These are phyloP conservation scores for Arctia plantaginis DNA, from an alignment of 2,888 invertebrate genomes.

Conservation along the genomic window DNA sequence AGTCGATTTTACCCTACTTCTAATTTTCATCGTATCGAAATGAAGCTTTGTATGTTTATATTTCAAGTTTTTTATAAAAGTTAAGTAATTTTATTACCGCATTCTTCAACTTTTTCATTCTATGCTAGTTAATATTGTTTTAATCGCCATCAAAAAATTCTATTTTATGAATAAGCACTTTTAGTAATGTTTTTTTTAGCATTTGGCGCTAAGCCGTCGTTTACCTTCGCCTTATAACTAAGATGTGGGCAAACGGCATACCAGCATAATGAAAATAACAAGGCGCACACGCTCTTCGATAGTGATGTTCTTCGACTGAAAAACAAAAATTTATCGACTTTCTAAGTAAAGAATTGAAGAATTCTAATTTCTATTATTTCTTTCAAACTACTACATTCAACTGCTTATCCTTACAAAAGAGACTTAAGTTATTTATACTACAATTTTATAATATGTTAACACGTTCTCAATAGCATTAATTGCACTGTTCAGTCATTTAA, in stretches of 20 bases:
- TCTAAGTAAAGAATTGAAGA: neutral
- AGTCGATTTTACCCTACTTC: no score
- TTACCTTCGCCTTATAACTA: conserved; percentile 52
- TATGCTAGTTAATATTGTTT: neutral
- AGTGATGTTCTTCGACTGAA: conserved; percentile 36
- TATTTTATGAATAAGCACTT: conserved; percentile 17
- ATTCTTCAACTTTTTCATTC: neutral
- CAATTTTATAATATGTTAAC: no score
- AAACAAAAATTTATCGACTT: neutral
- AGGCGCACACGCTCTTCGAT: conserved; percentile 26
- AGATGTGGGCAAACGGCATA: conserved; percentile 61
- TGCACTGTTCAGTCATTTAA: no score
- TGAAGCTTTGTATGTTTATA: no score
- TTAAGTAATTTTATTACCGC: no score
- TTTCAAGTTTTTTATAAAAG: no score
- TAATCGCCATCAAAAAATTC: neutral
- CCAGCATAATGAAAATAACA: conserved; percentile 49
- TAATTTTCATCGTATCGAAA: no score
- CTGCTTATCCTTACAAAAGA: neutral
- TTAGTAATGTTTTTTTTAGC: conserved; percentile 26
- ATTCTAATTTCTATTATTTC: no score
- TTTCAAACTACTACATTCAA: neutral
- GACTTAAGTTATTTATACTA: no score
- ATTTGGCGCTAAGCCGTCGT: conserved; percentile 31
- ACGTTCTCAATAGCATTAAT: no score